A percentile compares a stretch with the other conserved stretches of the same genome.
These are phyloP conservation scores for Perithous albicinctus DNA, from an alignment of 2,888 invertebrate species.

Conservation along the genomic window DNA sequence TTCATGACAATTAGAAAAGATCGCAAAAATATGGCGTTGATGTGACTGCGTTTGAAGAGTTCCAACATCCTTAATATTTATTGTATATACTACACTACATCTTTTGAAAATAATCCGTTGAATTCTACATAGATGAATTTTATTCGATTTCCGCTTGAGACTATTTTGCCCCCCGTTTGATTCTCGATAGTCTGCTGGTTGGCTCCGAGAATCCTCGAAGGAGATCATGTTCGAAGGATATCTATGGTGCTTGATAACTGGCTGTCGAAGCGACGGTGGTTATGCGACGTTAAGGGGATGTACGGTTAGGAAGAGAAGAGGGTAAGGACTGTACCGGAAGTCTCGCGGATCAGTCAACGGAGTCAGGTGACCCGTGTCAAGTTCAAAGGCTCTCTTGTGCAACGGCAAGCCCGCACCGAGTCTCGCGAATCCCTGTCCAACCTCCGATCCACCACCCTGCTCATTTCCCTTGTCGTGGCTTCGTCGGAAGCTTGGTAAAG, in stretches of 20 bases:
- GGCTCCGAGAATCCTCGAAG: slow-evolving; percentile 15
- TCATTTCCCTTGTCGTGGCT: slow-evolving; percentile 51
- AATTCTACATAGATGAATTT: not conserved
- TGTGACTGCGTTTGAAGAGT: too few relatives aligned
- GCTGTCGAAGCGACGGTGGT: slow-evolving; percentile 6
- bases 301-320: not conserved
- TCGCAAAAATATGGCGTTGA: too few relatives aligned
- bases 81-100: not conserved
- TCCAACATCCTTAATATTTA: too few relatives aligned
- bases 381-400: slow-evolving; percentile 81
- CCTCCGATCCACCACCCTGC: slow-evolving; percentile 29
- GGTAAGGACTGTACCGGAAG: slow-evolving; percentile 48
- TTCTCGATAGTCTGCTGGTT: slow-evolving; percentile 1
- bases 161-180: slow-evolving; percentile 3
- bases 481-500: slow-evolving; percentile 42
- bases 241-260: slow-evolving; percentile 30
- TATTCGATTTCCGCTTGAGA: slow-evolving; percentile 3
- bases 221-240: slow-evolving; percentile 21
- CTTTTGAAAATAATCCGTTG: not conserved
- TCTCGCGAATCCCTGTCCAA: slow-evolving; percentile 43
- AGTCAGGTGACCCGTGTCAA: slow-evolving; percentile 83
- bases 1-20: too few relatives aligned
- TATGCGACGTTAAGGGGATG: not conserved
- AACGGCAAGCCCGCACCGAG: slow-evolving; percentile 26
- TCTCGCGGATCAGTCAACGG: slow-evolving; percentile 63